Percentiles rank a stretch among this genome's conserved stretches.
Conservation (phyloP, 2,113 vertebrate species). For the Cyprinus carpio region DNA sequence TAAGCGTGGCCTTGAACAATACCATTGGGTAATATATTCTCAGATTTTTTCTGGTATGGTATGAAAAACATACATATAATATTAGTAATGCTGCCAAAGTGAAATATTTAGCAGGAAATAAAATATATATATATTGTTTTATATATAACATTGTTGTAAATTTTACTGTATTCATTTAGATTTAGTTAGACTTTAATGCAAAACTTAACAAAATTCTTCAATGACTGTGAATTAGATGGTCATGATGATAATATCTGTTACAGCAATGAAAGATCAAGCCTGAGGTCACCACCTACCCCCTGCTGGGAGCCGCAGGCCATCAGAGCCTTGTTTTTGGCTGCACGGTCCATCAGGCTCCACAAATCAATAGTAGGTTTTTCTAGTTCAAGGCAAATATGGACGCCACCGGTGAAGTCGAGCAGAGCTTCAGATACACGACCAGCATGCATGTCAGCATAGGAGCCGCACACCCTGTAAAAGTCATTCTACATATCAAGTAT, state of each 20-base stretch:
- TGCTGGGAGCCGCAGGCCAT: conserved; percentile 79
- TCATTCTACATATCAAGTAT: background rate
- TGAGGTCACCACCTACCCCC: conserved; percentile 68
- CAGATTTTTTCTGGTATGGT: conserved; percentile 40
- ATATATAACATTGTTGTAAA: background rate
- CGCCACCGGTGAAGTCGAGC: conserved; percentile 87
- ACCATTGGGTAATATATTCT: conserved; percentile 64
- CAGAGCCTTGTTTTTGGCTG: conserved; percentile 73
- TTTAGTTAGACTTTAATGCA: background rate
- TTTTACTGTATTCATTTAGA: background rate
- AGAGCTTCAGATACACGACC: conserved; percentile 83
- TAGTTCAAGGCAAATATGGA: conserved; percentile 74
- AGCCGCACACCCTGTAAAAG: conserved; percentile 80
- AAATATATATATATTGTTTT: background rate
- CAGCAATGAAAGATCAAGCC: conserved; percentile 8
- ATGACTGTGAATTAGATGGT: background rate
- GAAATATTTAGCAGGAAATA: background rate
- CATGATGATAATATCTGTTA: background rate
- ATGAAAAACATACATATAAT: background rate
- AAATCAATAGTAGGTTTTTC: conserved; percentile 68
- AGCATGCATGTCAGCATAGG: conserved; percentile 81
- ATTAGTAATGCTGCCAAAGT: background rate
- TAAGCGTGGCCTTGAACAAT: conserved; percentile 83
- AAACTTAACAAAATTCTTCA: background rate
- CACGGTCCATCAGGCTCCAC: conserved; percentile 77